Evolutionary conservation across 2,797 vertebrate species (phyloP), one percentile per base, ranked within the genome.

Genomic region (Tadarida brasiliensis): DNA sequence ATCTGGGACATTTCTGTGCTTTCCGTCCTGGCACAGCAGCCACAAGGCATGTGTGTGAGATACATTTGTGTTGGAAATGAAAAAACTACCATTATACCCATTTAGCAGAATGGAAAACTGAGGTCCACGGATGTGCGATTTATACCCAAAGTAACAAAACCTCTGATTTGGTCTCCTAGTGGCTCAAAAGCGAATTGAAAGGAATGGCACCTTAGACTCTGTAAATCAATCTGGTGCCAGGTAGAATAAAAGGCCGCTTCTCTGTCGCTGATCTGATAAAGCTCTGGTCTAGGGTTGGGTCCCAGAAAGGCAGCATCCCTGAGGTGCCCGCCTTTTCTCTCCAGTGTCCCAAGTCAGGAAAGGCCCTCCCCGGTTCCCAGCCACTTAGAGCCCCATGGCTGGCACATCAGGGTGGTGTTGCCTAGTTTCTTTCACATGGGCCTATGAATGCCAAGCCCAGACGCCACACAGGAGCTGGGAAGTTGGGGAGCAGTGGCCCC

Each of bases 401-500:
- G 20, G 56, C 12, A 2, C 78, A 44, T 39, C 20, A 0, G 2
- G 5, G n/a, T 1, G 3, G 9, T 3, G 22, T 35, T 1, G 7
- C 61, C 47, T 10, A 30, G 61, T 15, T 92, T 68, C 61, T 56
- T 33, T 74, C 87, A 44, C 0, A 0, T 70, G 26, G 49, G 35
- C 17, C 28, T 33, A 3, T 30, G 14, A 35, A 54, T 76, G 56
- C 33, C 33, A 15, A 30, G 33, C 28, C 8, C 51, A 9, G 56
- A 30, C 44, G 39, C 6, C 7, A 3, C 28, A 11, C 3, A 11
- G 56, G 63, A 85, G 7, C 33, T 73, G 26, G 81, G 74, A n/a
- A 68, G 39, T 15, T 68, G 26, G 28, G 33, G 57, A 57, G 7
- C 49, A 57, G 28, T 0, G 11, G n/a, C 14, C 24, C 51, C 51